Conservation (phyloP, 2,888 invertebrate species). For the Luperina nickerlii region DNA sequence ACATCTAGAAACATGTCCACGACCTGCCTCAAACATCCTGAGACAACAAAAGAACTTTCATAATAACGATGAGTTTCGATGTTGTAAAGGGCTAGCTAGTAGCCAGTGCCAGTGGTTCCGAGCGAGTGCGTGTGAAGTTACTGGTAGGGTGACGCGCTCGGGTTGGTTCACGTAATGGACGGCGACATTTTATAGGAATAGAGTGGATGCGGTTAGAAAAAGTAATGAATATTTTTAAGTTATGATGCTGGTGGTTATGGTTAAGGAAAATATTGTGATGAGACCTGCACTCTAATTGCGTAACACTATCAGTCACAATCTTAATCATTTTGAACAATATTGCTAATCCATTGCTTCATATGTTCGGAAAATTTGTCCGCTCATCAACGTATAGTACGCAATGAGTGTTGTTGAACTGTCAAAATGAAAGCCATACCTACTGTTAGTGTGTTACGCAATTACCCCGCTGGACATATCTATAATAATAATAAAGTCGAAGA, state of each 20-base stretch:
- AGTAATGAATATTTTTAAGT: too few species aligned
- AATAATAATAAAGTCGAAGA: too few species aligned
- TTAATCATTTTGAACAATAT: too few species aligned
- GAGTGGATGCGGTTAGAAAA: conserved; percentile 42
- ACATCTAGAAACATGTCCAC: not conserved
- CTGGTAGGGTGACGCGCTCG: conserved; percentile 67
- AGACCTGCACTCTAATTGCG: not conserved
- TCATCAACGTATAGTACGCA: too few species aligned
- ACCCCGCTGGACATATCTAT: too few species aligned
- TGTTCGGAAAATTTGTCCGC: too few species aligned
- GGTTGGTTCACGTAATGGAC: conserved; percentile 53
- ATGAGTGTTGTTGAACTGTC: too few species aligned
- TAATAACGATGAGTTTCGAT: conserved; percentile 52
- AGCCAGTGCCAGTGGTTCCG: conserved; percentile 69
- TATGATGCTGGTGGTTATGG: not conserved
- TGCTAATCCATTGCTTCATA: too few species aligned
- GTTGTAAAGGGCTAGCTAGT: conserved; percentile 50
- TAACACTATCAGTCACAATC: too few species aligned
- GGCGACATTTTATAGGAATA: conserved; percentile 52
- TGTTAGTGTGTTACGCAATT: too few species aligned
- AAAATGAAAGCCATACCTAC: too few species aligned
- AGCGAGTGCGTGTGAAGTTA: conserved; percentile 75
- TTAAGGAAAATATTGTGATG: not conserved
- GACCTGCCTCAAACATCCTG: conserved; percentile 28
- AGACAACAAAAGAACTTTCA: conserved; percentile 43